Conservation (phyloP, 2,888 invertebrate species). For the Sarcophaga carnaria region DNA sequence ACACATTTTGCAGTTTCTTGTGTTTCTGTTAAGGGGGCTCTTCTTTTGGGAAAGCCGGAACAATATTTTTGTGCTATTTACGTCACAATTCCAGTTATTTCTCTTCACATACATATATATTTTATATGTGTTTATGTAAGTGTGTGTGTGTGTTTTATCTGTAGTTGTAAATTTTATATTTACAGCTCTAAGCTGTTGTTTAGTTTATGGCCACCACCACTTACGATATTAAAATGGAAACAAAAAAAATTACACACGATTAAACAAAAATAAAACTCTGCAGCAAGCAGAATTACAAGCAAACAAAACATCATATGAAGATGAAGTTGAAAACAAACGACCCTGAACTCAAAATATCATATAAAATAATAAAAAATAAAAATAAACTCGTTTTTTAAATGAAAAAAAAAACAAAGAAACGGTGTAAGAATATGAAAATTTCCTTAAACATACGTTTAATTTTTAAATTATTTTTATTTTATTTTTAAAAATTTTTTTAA, state of each 20-base stretch:
- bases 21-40: slow-evolving; percentile 4
- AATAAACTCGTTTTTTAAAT: not conserved
- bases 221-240: not conserved
- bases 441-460: too few species aligned
- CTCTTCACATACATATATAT: too few species aligned
- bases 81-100: slow-evolving; percentile 49
- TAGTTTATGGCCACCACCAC: not conserved
- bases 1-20: slow-evolving; percentile 7
- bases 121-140: too few species aligned
- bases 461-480: slow-evolving; percentile 4
- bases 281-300: slow-evolving; percentile 5
- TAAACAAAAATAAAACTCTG: slow-evolving; percentile 17
- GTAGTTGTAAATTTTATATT: slow-evolving; percentile 2
- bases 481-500: not conserved
- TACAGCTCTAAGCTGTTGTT: slow-evolving; percentile 34
- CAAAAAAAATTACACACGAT: slow-evolving; percentile 28
- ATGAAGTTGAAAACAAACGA: slow-evolving; percentile 61
- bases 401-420: not conserved
- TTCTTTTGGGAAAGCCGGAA: slow-evolving; percentile 48
- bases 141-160: slow-evolving; percentile 1
- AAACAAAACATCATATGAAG: not conserved
- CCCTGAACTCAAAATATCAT: slow-evolving; percentile 59
- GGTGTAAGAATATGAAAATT: too few species aligned
- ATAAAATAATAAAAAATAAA: too few species aligned
- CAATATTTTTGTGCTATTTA: slow-evolving; percentile 51